Base-by-base conservation (phyloP, 2,113 vertebrate species). In the Zosterops borbonicus region DNA sequence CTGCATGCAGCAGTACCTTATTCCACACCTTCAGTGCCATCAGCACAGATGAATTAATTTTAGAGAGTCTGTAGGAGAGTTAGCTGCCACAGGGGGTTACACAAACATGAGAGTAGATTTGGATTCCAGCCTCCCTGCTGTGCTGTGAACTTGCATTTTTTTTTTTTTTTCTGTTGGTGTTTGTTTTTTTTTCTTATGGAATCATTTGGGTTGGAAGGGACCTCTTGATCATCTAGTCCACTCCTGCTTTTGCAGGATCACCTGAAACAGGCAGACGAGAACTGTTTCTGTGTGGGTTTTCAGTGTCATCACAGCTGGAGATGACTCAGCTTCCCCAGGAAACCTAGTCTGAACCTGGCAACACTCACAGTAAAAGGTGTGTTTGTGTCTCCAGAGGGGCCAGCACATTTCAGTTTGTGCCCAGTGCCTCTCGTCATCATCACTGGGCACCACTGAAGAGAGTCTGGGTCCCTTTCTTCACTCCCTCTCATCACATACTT, bases 151-250 rank as follows among this genome's bases (percentile, higher is more conserved):
- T 78, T 12, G 13, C 42, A 39, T 14, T 16, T 47, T 28, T 1
- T 0, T 7, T 0, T 7, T 60, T 44, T 49, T 84, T 68, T 58
- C 22, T 88, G 5, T 44, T 74, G 12, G 4, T 82, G 2, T n/a
- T 68, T 56, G 8, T 11, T 59, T 67, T 58, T 58, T 68, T 76
- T 50, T 8, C 18, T 74, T 47, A 49, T 0, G 4, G 14, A 74
- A 53, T 87, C 0, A 4, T 62, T 89, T 53, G 44, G 13, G 25
- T 81, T 95, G 25, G n/a, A 83, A 89, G 24, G 27, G 28, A n/a
- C 25, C 17, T 65, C 27, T 44, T 44, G 24, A 53, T 76, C 12
- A 21, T 49, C 14, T 64, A 46, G 18, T 89, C 59, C 6, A 25
- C 1, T 63, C 29, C n/a, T 92, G 39, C 58, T 89, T 67, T 71